phyloP scores from a whole-genome alignment of 2,888 invertebrate genomes.

The Dryococelus australis region DNA sequence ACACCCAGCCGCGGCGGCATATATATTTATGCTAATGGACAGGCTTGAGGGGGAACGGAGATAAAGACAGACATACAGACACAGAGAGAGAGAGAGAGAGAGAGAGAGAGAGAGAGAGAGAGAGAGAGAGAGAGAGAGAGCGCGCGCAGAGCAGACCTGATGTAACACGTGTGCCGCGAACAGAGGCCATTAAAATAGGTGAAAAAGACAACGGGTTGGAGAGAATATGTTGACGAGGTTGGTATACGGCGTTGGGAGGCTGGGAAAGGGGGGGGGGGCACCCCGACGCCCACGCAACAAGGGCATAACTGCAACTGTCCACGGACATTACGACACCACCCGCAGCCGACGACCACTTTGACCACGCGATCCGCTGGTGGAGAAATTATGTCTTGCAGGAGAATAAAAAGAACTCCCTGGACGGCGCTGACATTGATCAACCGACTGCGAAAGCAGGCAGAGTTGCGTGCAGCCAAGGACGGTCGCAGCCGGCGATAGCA shows the following conservation, averaged over 20 bases:
- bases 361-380: background rate
- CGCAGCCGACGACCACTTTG: background rate
- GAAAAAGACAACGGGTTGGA: background rate
- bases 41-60: background rate
- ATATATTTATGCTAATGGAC: conserved; percentile 5
- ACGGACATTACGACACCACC: background rate
- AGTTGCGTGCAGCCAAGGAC: no score
- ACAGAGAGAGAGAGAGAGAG: background rate
- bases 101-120: background rate
- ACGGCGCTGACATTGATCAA: no score
- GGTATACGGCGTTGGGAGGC: no score
- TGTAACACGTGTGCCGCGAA: conserved; percentile 16
- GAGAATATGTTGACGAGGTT: background rate
- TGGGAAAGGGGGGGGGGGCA: background rate
- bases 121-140: background rate
- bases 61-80: background rate
- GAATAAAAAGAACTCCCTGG: no score
- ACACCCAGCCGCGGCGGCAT: background rate
- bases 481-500: no score
- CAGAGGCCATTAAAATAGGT: conserved; percentile 8
- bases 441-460: no score
- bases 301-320: background rate
- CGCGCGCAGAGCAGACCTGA: background rate
- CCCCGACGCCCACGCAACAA: background rate
- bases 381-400: background rate